Evolutionary conservation across 2,113 vertebrate species (phyloP), one percentile per base, ranked within the genome.

Genomic region (Trichomycterus rosablanca): DNA sequence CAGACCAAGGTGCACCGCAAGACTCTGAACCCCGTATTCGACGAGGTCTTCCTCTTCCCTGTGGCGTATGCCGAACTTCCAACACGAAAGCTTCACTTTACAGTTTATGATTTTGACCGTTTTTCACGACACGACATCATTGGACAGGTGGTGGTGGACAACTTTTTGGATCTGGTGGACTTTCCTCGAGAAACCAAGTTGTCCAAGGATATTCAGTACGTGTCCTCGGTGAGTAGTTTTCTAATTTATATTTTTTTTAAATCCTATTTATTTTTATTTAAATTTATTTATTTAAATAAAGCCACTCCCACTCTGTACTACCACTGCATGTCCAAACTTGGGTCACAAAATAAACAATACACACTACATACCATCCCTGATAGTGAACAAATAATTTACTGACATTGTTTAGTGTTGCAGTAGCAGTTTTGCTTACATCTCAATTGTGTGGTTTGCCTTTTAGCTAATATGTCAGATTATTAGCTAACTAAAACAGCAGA

Each of bases 1-100:
- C 96, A 99, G 88, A 99, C 96, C 81, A 99, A 99, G 85, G 96
- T 99, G 67, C 96, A 99, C 71, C 90, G 96, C 75, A 99, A 99
- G 81, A 99, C 94, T 23, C 80, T 99, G 51, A 97, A 99, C 82
- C 96, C 96, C 0, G 88, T 99, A 22, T 99, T 99, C 74, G 91
- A 99, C 75, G 96, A 99, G 77, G 93, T 97, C 84, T 99, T 99
- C 91, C 88, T 97, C 84, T 99, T 99, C 81, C 86, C 87, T 3
- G 94, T 98, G 74, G 91, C 92, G 0, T 99, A 98, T 81, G 92
- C 91, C 66, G 95, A 97, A 77, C 91, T 99, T 75, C 91, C 83
- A 22, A 83, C 89, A 2, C 88, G 95, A 34, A 97, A 97, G 79
- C 92, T 99, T 63, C 96, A 99, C 86, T 99, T 99, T 86, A 97